Evolutionary conservation across 2,797 vertebrate genomes (phyloP), one percentile per base, ranked within the genome.

Genomic region (Limnodromus scolopaceus): DNA sequence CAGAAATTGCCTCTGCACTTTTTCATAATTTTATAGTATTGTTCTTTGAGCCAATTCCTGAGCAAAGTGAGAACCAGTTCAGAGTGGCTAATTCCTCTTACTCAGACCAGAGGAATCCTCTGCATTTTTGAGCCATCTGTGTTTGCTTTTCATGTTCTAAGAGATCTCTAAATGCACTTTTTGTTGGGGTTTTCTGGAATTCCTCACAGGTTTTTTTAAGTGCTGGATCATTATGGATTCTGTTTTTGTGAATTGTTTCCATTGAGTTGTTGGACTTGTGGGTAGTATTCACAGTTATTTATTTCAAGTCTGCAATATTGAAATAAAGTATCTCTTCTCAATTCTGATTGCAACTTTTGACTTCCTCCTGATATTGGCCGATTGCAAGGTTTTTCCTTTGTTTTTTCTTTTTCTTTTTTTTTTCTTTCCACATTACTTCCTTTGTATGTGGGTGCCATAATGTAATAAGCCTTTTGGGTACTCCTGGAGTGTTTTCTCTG

Each of bases 141-240:
- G 54, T 93, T 92, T 91, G 63, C 63, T 95, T 91, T 92, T 77
- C 77, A 8, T 93, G 58, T 93, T 96, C 74, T 54, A 49, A 84
- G 49, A 81, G 43, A 58, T 87, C 54, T 89, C 51, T 84, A 76
- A 89, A 87, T 54, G 41, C 69, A 39, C 49, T 39, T 74, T 96
- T 90, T 63, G 38, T 57, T 76, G 39, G 11, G 16, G 2, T 41
- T 78, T 53, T 36, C 46, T 72, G 23, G 65, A 86, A 79, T 88
- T 78, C 61, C 65, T 79, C 22, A 38, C 60, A 48, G 38, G 11
- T 93, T 87, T 85, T 28, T 32, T 74, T 57, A 69, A 77, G 30
- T 24, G 12, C 58, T 82, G 78, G 49, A 46, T 84, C 49, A 30
- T 71, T 72, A 22, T 7, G 28, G 39, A 68, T 88, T 65, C 61